phyloP scores from a whole-genome alignment of 2,113 vertebrate species.

The Uropsilus gracilis region DNA sequence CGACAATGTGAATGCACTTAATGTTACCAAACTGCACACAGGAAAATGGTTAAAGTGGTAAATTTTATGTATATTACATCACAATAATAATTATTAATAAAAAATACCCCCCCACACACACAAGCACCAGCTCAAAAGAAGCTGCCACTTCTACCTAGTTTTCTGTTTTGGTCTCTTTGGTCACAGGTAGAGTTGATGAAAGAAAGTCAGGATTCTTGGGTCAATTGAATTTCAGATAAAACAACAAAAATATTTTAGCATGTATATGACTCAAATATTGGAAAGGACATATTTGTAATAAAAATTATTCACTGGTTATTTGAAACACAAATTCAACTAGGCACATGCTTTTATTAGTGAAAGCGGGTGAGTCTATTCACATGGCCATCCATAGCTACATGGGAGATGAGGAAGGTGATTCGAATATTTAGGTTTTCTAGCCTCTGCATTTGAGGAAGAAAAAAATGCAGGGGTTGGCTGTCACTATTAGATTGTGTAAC shows the following conservation, averaged over 20 bases:
- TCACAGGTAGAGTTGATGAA: not conserved
- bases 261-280: not conserved
- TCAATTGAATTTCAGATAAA: constrained; percentile 24
- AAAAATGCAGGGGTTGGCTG: not conserved
- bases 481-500: not conserved
- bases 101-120: not conserved
- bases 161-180: not conserved
- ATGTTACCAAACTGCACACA: not conserved
- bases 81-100: not conserved
- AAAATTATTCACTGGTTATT: not conserved
- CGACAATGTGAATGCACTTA: not conserved
- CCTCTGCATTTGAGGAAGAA: not conserved
- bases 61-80: not conserved
- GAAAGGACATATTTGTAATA: not conserved
- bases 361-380: not conserved
- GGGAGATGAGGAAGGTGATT: not conserved
- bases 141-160: not conserved
- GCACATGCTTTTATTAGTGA: not conserved
- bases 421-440: not conserved
- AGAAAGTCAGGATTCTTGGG: not conserved
- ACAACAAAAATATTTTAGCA: not conserved
- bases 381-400: not conserved
- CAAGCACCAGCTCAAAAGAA: not conserved
- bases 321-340: not conserved
- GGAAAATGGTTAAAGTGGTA: not conserved